Evolutionary conservation across 2,888 invertebrate genomes (phyloP).

Genomic region (Pristionchus arcanus): DNA sequence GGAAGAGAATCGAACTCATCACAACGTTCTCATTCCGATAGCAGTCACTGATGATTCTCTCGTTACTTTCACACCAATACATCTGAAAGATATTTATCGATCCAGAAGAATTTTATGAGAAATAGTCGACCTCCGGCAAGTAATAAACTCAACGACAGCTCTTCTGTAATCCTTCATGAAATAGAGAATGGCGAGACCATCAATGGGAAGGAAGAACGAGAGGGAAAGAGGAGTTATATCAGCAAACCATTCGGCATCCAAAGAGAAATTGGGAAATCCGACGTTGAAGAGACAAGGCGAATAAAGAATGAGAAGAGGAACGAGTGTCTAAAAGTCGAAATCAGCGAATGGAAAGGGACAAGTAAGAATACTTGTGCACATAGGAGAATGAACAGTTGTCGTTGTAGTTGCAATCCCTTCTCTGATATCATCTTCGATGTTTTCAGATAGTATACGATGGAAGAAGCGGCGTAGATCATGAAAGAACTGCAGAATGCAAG

Average conservation of each 20-base stretch:
- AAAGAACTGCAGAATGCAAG: not conserved
- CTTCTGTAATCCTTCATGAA: conserved; percentile 4
- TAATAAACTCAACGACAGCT: not conserved
- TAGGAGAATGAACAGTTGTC: not conserved
- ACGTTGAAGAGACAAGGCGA: not conserved
- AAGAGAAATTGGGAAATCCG: not conserved
- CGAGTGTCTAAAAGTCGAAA: not conserved
- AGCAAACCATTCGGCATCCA: not conserved
- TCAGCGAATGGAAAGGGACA: not conserved
- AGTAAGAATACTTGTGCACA: not conserved
- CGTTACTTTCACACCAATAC: not conserved
- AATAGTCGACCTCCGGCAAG: not conserved
- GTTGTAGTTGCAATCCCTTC: not conserved
- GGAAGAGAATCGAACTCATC: not conserved
- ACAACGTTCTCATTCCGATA: not conserved
- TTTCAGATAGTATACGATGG: not conserved
- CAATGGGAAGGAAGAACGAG: not conserved
- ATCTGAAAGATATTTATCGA: not conserved
- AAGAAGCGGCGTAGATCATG: not conserved
- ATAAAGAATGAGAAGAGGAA: not conserved
- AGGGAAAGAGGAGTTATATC: not conserved
- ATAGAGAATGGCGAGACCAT: not conserved
- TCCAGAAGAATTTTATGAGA: not conserved
- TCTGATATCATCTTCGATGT: not conserved
- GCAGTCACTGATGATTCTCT: not conserved